A percentile compares a stretch with the other conserved stretches of the same genome.
These are phyloP conservation scores for Pachypsylla venusta DNA, from an alignment of 1,140 invertebrate species.

Conservation along the genomic window DNA sequence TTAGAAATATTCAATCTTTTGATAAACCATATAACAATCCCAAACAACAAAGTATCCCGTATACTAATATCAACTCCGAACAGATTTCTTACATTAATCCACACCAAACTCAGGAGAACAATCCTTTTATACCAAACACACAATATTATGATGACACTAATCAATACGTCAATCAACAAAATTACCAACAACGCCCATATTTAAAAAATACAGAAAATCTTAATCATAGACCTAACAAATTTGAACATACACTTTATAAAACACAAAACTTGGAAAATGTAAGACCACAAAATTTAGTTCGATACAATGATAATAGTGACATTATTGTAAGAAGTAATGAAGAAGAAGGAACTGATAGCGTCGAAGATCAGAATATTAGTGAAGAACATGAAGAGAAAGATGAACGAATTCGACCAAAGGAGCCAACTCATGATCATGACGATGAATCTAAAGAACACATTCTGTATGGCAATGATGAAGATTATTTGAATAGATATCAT, in stretches of 20 bases:
- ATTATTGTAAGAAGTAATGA: not conserved
- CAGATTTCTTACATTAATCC: not conserved
- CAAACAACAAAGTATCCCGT: too few species aligned
- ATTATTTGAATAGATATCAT: not conserved
- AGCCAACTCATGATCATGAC: constrained; percentile 4
- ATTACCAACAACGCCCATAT: not conserved
- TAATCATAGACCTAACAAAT: too few species aligned
- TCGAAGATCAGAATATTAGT: not conserved
- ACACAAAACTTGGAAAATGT: not conserved
- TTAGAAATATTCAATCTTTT: not conserved
- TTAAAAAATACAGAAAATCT: too few species aligned
- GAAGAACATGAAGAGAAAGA: not conserved
- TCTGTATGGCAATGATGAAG: not conserved
- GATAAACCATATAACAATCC: not conserved
- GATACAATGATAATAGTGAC: not conserved
- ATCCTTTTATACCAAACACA: too few species aligned
- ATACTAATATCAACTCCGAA: not conserved
- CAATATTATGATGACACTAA: not conserved
- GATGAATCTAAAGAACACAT: not conserved
- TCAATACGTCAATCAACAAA: not conserved
- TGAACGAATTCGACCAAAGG: not conserved
- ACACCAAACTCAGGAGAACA: too few species aligned
- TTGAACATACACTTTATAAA: too few species aligned
- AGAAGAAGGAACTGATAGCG: not conserved
- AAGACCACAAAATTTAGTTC: not conserved